Base-by-base conservation (phyloP, 2,888 invertebrate species). In the Eupithecia exiguata region DNA sequence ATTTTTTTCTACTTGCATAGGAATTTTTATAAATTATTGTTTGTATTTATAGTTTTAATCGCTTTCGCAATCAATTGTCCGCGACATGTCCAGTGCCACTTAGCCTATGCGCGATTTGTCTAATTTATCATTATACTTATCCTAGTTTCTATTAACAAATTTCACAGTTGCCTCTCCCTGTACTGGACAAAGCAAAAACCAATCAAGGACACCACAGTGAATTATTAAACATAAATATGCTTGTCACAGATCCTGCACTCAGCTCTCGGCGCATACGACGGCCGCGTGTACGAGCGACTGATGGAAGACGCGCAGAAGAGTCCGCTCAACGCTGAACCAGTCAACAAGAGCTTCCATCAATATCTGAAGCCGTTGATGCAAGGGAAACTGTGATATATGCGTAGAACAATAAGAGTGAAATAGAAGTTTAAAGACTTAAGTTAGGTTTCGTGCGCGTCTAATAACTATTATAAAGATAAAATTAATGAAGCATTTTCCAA, bases 361-460 rank as follows among this genome's bases (percentile, higher is more conserved):
- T 96, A 97, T 88, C 95, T 98, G 68, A 97, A 97, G 84, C 97
- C 98, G 0, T 96, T 97, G 83, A 95, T 98, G 91, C 97, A 97
- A 86, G 96, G 97, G 49, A 96, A 96, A 84, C 93, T 97, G 84
- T 97, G 95, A 95, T 82, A 95, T 82, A 74, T 0, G 53, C 16
- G 18, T 35, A 61, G 18, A 36, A 21, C 18, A 16, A 38, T 30
- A 16, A 35, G 1, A 35, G 18, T 35, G 4, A 62, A 16, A 62
- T 35, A 25, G 12, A 58, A 58, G 58, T 58, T 53, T 25, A 21
- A 14, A 21, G 0, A 25, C 5, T 5, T 12, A 58, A 12, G 21
- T 53, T 21, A 53, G 9, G n/a, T 21, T 21, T 21, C 9, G n/a
- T 49, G 9, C 58, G 62, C 35, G 35, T 18, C 35, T 16, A 35